phyloP scores from a whole-genome alignment of 2,113 vertebrate genomes.

The Sterrhoptilus dennistouni region DNA sequence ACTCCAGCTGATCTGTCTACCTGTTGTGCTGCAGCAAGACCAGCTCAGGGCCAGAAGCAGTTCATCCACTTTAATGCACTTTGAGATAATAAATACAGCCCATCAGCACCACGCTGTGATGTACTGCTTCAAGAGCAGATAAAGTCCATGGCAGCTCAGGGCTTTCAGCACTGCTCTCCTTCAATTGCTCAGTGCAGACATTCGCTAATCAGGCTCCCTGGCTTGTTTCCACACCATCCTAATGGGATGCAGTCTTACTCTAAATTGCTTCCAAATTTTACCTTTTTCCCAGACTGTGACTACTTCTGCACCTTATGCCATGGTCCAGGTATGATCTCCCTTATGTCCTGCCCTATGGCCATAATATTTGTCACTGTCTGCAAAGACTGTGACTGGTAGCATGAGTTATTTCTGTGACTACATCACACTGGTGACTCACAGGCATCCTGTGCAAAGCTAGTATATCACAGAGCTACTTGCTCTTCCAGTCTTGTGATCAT shows the following conservation, averaged over 20 bases:
- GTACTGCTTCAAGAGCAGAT: slow-evolving; percentile 25
- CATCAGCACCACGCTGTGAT: slow-evolving; percentile 37
- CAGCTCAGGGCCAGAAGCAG: slow-evolving; percentile 39
- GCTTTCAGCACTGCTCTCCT: background rate
- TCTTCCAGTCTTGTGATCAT: background rate
- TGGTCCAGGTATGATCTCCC: background rate
- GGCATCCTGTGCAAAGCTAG: background rate
- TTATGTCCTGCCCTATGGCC: background rate
- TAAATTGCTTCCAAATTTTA: background rate
- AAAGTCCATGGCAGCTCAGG: slow-evolving; percentile 5
- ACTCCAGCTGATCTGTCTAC: slow-evolving; percentile 33
- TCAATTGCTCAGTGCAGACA: slow-evolving; percentile 4
- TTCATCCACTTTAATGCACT: slow-evolving; percentile 43
- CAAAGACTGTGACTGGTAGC: background rate
- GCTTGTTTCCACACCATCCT: background rate
- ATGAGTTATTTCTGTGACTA: slow-evolving; percentile 29
- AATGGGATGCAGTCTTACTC: background rate
- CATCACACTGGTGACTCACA: slow-evolving; percentile 44
- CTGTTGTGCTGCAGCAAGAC: slow-evolving; percentile 48
- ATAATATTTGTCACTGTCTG: background rate
- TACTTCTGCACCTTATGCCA: background rate
- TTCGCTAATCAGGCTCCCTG: slow-evolving; percentile 28
- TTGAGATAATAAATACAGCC: slow-evolving; percentile 49
- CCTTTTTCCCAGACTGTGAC: background rate
- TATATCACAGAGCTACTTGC: slow-evolving; percentile 20